Evolutionary conservation across 2,113 vertebrate species (phyloP).

Genomic region (Phalacrocorax brasilianus): DNA sequence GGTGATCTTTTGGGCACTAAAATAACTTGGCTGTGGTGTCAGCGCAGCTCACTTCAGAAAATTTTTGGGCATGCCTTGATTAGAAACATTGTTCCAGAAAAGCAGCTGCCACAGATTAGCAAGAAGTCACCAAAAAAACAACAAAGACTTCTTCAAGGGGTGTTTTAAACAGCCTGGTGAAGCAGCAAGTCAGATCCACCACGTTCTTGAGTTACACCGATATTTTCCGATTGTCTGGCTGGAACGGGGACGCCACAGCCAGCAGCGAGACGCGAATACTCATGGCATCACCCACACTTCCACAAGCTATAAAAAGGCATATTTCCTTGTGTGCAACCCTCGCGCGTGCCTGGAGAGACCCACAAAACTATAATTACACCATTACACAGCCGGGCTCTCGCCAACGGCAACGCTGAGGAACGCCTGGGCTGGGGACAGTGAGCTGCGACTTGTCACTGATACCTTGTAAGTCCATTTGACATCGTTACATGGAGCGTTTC

Average conservation of each 20-base stretch:
- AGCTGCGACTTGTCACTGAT: background rate
- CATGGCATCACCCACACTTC: background rate
- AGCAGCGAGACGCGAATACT: background rate
- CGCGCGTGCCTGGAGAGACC: background rate
- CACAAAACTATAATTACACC: background rate
- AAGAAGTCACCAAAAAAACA: background rate
- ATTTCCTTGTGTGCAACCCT: background rate
- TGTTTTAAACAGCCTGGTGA: background rate
- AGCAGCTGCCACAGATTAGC: background rate
- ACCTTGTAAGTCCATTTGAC: background rate
- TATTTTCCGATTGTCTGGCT: background rate
- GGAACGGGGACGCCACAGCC: rapidly evolving
- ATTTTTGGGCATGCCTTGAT: background rate
- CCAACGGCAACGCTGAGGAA: background rate
- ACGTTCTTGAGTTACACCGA: rapidly evolving
- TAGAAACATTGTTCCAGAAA: background rate
- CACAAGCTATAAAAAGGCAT: background rate
- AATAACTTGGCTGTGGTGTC: background rate
- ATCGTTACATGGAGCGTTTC: rapidly evolving
- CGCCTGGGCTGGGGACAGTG: background rate
- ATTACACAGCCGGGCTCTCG: rapidly evolving
- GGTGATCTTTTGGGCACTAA: background rate
- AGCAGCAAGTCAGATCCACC: background rate
- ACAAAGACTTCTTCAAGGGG: rapidly evolving
- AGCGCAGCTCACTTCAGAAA: background rate